phyloP scores from a whole-genome alignment of 2,888 invertebrate species.

The Quadroppia sp. region DNA sequence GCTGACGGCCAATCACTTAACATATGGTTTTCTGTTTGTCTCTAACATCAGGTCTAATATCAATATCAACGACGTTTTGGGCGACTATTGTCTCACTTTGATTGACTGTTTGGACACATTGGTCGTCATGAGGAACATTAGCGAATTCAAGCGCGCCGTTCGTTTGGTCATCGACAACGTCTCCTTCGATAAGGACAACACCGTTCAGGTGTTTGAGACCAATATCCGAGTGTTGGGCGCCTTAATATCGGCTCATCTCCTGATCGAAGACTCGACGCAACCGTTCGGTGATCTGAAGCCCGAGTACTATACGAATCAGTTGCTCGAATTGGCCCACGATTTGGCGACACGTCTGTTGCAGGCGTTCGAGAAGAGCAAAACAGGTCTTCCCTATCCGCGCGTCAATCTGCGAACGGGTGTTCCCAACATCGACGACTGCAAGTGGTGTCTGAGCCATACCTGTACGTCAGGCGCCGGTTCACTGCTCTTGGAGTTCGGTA shows the following conservation, averaged over 20 bases:
- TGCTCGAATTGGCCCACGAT: conserved; percentile 61
- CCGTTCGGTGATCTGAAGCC: conserved; percentile 58
- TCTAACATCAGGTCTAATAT: conserved; percentile 58
- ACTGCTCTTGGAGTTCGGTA: conserved; percentile 61
- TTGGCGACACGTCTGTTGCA: conserved; percentile 60
- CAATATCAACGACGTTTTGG: conserved; percentile 64
- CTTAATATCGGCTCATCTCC: conserved; percentile 61
- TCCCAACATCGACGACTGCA: conserved; percentile 50
- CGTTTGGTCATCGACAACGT: conserved; percentile 59
- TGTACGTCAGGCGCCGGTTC: conserved; percentile 64
- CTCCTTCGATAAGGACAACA: conserved; percentile 60
- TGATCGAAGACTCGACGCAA: conserved; percentile 59
- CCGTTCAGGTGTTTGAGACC: conserved; percentile 64
- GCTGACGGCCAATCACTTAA: no score
- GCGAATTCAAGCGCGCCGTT: conserved; percentile 61
- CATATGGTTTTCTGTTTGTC: neutral
- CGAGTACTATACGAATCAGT: conserved; percentile 58
- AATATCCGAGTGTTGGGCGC: conserved; percentile 62
- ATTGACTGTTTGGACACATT: conserved; percentile 62
- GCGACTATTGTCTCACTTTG: conserved; percentile 61
- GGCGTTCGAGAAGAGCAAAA: conserved; percentile 61
- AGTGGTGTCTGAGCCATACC: conserved; percentile 58
- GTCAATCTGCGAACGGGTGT: conserved; percentile 59
- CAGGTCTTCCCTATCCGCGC: conserved; percentile 60
- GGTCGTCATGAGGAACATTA: conserved; percentile 60